Evolutionary conservation across 2,888 invertebrate species (phyloP), one percentile per base, ranked within the genome.

Genomic region (Nipponacmea schrenckii): DNA sequence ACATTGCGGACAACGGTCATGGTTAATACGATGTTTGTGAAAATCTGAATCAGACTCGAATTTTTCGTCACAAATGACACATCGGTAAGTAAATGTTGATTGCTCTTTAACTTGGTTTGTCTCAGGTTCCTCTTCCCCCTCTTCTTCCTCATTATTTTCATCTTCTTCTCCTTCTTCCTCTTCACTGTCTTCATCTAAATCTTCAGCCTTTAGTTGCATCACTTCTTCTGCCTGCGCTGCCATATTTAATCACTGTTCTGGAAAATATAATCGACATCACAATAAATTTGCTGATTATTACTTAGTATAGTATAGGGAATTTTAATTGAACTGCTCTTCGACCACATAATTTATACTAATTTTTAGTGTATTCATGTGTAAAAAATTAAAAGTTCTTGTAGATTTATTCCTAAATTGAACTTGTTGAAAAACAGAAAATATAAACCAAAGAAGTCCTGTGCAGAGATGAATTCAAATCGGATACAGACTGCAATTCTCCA

Each of bases 31-130:
- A 39, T 63, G 69, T 69, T 20, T 69, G 64, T 70, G 27, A 65
- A 46, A 65, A 20, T 70, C 56, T 70, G 39, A 65, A 48, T 70
- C 15, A 10, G 62, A 64, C 8, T 64, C 64, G 63, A 26, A 46
- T 48, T 69, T 7, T 64, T 26, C 64, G 20, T 45, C 45, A 64
- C 17, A 65, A 20, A 56, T 20, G 64, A 31, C 44, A n/a, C 64
- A 45, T 69, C 20, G 45, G 44, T 69, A 45, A 31, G 63, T 69
- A 17, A 46, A 45, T 64, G 44, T 39, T n/a, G 24, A n/a, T 48
- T 50, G 62, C 46, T 70, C 65, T 69, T 12, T 65, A 46, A 65
- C 45, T 69, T 56, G 64, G 15, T 69, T 48, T 69, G 24, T 69
- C 56, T 65, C 17, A 26, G 20, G 64, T 50, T 69, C 45, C 62